These are phyloP conservation scores for Drosophila gaucha DNA, from an alignment of 2,888 invertebrate genomes.

Conservation along the genomic window DNA sequence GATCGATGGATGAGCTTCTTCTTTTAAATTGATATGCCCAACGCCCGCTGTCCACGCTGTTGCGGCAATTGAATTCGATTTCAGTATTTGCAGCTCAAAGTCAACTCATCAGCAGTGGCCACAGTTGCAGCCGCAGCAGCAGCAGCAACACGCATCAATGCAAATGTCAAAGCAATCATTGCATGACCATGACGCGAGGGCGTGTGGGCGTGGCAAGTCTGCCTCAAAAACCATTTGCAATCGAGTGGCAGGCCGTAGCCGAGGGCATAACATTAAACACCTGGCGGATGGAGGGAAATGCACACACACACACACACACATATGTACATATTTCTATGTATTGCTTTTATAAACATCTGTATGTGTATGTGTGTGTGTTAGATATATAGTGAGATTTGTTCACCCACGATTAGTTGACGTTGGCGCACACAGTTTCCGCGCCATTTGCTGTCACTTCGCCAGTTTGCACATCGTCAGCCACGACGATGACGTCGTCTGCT, in stretches of 20 bases:
- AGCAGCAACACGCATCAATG: conserved; percentile 44
- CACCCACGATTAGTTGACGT: conserved; percentile 78
- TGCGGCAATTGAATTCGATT: conserved; percentile 30
- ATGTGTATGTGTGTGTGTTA: conserved; percentile 11
- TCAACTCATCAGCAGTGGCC: conserved; percentile 30
- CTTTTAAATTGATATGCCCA: neutral
- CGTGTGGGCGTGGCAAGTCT: neutral
- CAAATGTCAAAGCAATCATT: conserved; percentile 69
- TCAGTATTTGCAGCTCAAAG: conserved; percentile 16
- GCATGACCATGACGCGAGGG: conserved; percentile 31
- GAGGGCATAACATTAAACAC: conserved; percentile 40
- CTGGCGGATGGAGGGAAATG: conserved; percentile 27
- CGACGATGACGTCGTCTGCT: conserved; percentile 45
- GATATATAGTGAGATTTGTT: conserved; percentile 65
- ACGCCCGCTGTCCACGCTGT: neutral
- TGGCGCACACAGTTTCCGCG: conserved; percentile 81
- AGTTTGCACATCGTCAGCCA: conserved; percentile 82
- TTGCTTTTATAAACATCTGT: conserved; percentile 9
- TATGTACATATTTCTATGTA: conserved; percentile 6
- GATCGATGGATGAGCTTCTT: neutral
- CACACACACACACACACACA: conserved; percentile 14
- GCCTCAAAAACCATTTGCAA: conserved; percentile 44
- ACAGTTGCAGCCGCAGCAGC: conserved; percentile 3
- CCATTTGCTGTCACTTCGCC: conserved; percentile 83
- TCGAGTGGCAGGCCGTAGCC: conserved; percentile 40